Evolutionary conservation across 2,797 vertebrate species (phyloP), one percentile per base, ranked within the genome.

Genomic region (Numenius phaeopus): DNA sequence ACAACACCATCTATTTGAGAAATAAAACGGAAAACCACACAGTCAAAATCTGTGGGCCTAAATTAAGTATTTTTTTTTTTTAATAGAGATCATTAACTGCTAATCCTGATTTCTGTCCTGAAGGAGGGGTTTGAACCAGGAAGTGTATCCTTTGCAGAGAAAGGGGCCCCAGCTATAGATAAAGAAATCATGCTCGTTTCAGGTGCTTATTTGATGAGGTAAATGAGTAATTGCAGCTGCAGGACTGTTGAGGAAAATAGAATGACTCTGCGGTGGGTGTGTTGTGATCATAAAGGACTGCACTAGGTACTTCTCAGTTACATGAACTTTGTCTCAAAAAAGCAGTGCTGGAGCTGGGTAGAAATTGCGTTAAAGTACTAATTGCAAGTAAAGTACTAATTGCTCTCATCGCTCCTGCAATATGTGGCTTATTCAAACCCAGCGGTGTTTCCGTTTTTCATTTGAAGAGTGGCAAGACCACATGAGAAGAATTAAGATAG

Each of bases 371-470:
- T 24, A 0, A 23, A 22, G 30, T 20, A 39, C 57, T 71, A 27
- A 17, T 8, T 21, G 21, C 29, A 29, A 5, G 50, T 54, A 54
- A 54, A 54, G 50, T 54, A 29, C 29, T 54, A 54, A 0, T 5
- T 37, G 61, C 14, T 65, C 15, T 54, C 62, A 11, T 71, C 66
- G 3, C 66, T 11, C 27, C 52, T 71, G 76, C 42, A 12, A 1
- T 13, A 4, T 4, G 44, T 26, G 75, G 20, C 10, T 37, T 39
- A 8, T 26, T 64, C 54, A 22, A 29, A 47, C 8, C 30, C 42
- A 23, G 30, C 16, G 30, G 14, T 44, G 44, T 32, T 87, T 12
- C 64, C 0, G 0, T 2, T 29, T n/a, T 73, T 69, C 30, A 0
- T 30, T 20, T 9, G 42, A 39, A 26, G n/a, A 83, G 44, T 22